Conservation (phyloP, 2,113 vertebrate species). For the Psilopsiagon aymara region DNA sequence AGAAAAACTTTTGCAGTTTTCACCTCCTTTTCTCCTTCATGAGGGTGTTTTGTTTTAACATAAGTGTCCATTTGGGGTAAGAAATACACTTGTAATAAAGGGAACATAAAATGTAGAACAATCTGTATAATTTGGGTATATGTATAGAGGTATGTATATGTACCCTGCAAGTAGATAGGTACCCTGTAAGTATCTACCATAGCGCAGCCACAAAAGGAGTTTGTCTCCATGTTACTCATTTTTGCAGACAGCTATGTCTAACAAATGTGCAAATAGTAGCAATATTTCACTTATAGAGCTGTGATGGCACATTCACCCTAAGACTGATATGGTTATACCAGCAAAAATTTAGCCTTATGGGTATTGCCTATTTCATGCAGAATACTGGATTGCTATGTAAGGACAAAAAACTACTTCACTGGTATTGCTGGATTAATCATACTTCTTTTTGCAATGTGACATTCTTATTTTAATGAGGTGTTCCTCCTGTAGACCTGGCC, state of each 20-base stretch:
- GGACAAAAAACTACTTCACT: neutral
- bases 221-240: neutral
- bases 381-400: neutral
- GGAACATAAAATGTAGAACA: neutral
- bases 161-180: neutral
- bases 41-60: neutral
- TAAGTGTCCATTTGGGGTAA: neutral
- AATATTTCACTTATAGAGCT: neutral
- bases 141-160: neutral
- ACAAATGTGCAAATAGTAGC: accelerated
- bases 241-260: neutral
- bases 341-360: neutral
- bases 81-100: neutral
- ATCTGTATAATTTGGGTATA: neutral
- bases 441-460: neutral
- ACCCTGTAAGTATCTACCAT: neutral
- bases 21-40: neutral
- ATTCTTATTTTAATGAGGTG: conserved; percentile 15
- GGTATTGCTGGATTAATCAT: neutral
- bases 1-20: neutral
- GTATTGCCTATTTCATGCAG: neutral
- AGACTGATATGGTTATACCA: neutral
- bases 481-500: neutral
- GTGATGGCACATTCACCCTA: neutral
- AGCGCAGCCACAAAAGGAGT: neutral